Base-by-base conservation (phyloP, 2,797 vertebrate genomes). In the Lepilemur ruficaudatus region DNA sequence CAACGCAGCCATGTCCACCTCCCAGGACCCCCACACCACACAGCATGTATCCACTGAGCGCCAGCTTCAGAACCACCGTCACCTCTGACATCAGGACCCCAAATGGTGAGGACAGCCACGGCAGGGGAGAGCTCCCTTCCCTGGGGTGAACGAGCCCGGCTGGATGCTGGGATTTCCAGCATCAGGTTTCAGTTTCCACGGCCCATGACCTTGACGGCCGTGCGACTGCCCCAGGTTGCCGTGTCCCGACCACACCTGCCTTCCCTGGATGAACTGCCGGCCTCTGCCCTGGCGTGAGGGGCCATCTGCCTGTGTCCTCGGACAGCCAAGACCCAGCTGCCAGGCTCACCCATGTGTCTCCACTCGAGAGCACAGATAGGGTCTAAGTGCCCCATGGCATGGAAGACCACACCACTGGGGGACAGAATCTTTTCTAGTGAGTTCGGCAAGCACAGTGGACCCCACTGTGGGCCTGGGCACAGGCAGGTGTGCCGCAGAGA, bases 401-500 rank as follows among this genome's bases (percentile, higher is more conserved):
- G 12, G 32, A 35, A 22, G 23, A 17, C 63, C 25, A 0, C 0
- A 2, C 18, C 73, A 9, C 48, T 20, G 78, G 78, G 70, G 48
- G n/a, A 5, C 46, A 0, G 3, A 43, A 17, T n/a, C 18, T 52
- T 30, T 25, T 72, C n/a, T 15, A 15, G n/a, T 22, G 61, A 41
- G 41, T 65, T 67, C 30, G 11, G 46, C 38, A 22, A 52, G n/a
- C 30, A 5, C 6, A 13, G 28, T 17, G 22, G 65, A 25, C 30
- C 46, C 18, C 22, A 17, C 32, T 0, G 1, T 1, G 22, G 76
- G 38, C 59, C 52, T 35, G 46, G 86, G 18, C 61, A 82, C 7
- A 1, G 18, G 14, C 46, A 13, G 59, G 4, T 1, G 1, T 67
- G n/a, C 46, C 17, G 12, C 6, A 46, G 8, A 9, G 18, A 55